phyloP scores from a whole-genome alignment of 2,797 vertebrate species.

The Myoxocephalus aenaeus region DNA sequence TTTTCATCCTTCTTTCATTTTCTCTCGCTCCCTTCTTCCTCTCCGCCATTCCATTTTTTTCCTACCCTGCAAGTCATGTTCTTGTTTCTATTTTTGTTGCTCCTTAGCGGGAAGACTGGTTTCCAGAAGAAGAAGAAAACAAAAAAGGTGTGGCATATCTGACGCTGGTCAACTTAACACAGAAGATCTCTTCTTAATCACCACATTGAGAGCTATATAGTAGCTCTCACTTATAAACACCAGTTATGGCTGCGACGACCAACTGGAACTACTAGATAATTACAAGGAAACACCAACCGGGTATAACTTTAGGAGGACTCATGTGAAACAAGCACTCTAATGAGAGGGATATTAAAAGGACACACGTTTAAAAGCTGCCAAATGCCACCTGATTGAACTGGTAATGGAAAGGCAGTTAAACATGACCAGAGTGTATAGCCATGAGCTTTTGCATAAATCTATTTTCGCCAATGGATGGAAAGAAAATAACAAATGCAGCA shows the following conservation, averaged over 20 bases:
- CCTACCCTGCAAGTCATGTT: conserved; percentile 40
- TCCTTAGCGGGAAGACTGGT: conserved; percentile 4
- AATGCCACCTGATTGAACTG: background rate
- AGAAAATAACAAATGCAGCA: background rate
- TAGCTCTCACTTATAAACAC: conserved; percentile 4
- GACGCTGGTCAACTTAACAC: background rate
- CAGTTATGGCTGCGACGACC: background rate
- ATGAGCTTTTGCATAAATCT: background rate
- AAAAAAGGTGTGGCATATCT: background rate
- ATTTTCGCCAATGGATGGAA: background rate
- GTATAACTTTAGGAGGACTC: conserved; percentile 1
- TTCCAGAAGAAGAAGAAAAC: conserved; percentile 6
- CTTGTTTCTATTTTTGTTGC: conserved; percentile 43
- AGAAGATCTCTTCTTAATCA: background rate
- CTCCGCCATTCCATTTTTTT: conserved; percentile 20
- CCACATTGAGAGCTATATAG: background rate
- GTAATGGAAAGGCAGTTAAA: conserved; percentile 17
- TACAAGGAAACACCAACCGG: conserved; percentile 7
- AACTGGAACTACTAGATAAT: conserved; percentile 27
- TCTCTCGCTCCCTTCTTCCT: conserved; percentile 22
- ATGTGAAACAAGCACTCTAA: conserved; percentile 18
- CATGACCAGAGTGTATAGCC: background rate
- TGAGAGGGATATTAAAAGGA: conserved; percentile 26
- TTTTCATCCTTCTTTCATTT: conserved; percentile 51
- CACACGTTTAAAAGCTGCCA: conserved; percentile 11